Conservation (phyloP, 2,797 vertebrate species). For the Thamnophis elegans region DNA sequence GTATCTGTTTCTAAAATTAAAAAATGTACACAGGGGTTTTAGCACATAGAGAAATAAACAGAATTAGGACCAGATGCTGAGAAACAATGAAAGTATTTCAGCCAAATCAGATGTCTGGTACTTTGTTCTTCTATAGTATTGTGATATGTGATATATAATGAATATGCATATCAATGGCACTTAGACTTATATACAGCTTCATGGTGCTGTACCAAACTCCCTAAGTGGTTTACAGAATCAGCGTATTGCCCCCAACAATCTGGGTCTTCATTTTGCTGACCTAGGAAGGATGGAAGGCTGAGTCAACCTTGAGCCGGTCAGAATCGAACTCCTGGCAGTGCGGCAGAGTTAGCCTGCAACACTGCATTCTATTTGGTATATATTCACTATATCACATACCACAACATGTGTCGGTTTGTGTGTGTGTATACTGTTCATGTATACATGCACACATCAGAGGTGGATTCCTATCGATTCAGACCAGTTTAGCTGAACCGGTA, state of each 20-base stretch:
- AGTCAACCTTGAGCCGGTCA: background rate
- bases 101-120: background rate
- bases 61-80: background rate
- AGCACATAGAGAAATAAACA: background rate
- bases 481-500: too few relatives aligned
- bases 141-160: background rate
- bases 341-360: background rate
- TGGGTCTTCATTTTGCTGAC: background rate
- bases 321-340: background rate
- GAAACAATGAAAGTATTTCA: background rate
- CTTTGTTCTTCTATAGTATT: background rate
- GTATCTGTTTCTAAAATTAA: conserved; percentile 10
- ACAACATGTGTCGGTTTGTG: too few relatives aligned
- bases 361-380: background rate
- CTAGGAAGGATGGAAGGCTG: background rate
- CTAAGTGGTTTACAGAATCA: background rate
- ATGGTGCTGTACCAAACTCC: background rate
- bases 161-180: background rate
- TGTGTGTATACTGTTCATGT: background rate
- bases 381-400: too few relatives aligned
- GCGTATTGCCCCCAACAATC: background rate
- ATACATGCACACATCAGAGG: too few relatives aligned
- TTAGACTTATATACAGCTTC: background rate
- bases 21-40: background rate
- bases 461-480: too few relatives aligned